Evolutionary conservation across 2,797 vertebrate species (phyloP), one percentile per base, ranked within the genome.

Genomic region (Loris lydekkerianus): DNA sequence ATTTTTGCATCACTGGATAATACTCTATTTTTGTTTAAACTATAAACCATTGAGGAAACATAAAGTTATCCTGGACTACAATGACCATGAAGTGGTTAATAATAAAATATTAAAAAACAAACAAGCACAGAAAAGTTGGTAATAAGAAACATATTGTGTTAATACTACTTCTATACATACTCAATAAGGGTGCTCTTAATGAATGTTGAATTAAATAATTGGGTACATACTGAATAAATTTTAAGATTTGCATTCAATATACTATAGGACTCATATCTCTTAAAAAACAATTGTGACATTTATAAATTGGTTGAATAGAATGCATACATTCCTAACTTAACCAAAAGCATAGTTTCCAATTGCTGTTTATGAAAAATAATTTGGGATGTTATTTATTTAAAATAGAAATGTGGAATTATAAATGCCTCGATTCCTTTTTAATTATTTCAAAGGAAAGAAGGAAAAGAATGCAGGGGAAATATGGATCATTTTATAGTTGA

Each of bases 311-410:
- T 46, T 37, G 87, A 89, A 60, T 63, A 43, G 31, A 56, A 91
- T 92, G 2, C 23, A 43, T 60, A 78, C 21, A 83, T 86, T 92
- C 15, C 18, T 70, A 65, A 86, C 75, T 83, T 89, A 93, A 91
- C 69, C 65, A 77, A 90, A 43, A 91, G 10, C 37, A 53, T 77
- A 63, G 15, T 93, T 95, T 94, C 18, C 8, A 86, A 61, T 49
- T 20, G 11, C 6, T 70, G 1, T 58, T 89, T 80, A 86, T 76
- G 40, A 95, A 90, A 96, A 96, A 63, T 93, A 61, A 84, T 81
- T 78, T 53, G 2, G 15, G 3, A 46, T 37, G 11, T 63, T 80
- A 83, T 43, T 89, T 77, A 88, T 82, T 73, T 91, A 53, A 76
- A 86, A 75, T 58, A 89, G 17, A 96, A 94, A 80, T 43, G 7